Conservation (phyloP, 2,113 vertebrate genomes). For the Rhinogobius similis region DNA sequence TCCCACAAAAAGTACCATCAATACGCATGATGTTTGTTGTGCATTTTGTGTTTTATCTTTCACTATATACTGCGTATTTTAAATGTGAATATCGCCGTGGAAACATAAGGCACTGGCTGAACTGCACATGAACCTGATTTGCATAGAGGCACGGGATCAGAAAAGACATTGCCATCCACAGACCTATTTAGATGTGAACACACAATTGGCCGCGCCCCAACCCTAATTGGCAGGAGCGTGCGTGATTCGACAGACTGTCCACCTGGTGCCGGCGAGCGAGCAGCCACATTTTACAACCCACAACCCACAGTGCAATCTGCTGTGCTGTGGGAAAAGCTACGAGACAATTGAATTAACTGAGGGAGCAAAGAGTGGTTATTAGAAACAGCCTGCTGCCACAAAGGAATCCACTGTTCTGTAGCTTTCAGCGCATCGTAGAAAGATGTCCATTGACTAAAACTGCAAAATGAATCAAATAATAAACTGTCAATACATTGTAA, state of each 20-base stretch:
- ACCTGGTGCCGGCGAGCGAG: slow-evolving; percentile 39
- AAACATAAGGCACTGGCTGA: slow-evolving; percentile 29
- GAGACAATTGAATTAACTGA: slow-evolving; percentile 54
- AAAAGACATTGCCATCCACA: slow-evolving; percentile 18
- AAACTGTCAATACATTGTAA: neutral
- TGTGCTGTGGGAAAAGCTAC: slow-evolving; percentile 29
- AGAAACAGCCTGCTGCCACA: slow-evolving; percentile 52
- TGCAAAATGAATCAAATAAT: neutral
- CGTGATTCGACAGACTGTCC: slow-evolving; percentile 37
- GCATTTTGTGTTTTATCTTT: neutral
- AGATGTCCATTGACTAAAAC: slow-evolving; percentile 1
- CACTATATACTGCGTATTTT: neutral
- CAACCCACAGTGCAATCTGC: slow-evolving; percentile 40
- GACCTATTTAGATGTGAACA: slow-evolving; percentile 33
- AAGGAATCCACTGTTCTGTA: slow-evolving; percentile 41
- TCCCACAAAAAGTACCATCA: neutral
- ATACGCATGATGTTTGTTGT: neutral
- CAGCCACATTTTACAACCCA: slow-evolving; percentile 30
- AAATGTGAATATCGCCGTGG: neutral
- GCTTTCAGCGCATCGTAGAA: slow-evolving; percentile 12
- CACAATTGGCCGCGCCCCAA: slow-evolving; percentile 33
- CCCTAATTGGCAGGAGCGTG: slow-evolving; percentile 27
- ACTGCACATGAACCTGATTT: slow-evolving; percentile 46
- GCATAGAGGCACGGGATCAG: slow-evolving; percentile 30
- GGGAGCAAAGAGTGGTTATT: slow-evolving; percentile 43